Conservation (phyloP, 2,888 invertebrate genomes). For the Tenthredo scrophulariae region DNA sequence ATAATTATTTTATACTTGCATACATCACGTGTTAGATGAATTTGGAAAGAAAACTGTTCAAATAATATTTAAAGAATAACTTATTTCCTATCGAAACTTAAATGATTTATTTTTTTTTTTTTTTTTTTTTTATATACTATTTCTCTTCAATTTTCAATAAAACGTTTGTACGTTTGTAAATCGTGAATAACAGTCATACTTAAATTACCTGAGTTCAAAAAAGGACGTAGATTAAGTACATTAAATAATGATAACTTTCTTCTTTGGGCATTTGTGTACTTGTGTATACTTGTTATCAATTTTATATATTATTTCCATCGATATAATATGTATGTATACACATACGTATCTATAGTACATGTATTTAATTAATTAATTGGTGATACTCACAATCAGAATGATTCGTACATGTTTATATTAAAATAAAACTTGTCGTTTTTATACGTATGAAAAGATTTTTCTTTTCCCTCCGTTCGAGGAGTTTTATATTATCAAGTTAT, state of each 20-base stretch:
- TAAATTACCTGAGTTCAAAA: conserved; percentile 52
- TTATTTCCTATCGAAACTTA: background rate
- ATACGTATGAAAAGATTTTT: background rate
- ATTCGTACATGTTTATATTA: conserved; percentile 3
- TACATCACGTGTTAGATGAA: background rate
- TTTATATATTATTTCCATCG: conserved; percentile 23
- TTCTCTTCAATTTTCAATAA: background rate
- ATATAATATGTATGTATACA: background rate
- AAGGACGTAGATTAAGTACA: conserved; percentile 17
- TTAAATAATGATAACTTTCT: background rate
- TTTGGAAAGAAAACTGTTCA: background rate
- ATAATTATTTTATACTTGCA: background rate
- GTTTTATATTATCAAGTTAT: background rate
- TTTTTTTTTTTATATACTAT: background rate
- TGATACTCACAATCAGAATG: conserved; percentile 1
- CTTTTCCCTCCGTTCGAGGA: background rate
- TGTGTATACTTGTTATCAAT: background rate
- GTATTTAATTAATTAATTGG: background rate
- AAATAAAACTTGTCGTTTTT: background rate
- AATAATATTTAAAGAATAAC: background rate
- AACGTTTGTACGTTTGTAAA: background rate
- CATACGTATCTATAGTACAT: background rate
- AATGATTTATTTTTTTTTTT: background rate
- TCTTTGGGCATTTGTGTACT: conserved; percentile 42
- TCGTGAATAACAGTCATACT: conserved; percentile 31